Base-by-base conservation (phyloP, 1,140 invertebrate genomes). In the Scaptomyza pallida region DNA sequence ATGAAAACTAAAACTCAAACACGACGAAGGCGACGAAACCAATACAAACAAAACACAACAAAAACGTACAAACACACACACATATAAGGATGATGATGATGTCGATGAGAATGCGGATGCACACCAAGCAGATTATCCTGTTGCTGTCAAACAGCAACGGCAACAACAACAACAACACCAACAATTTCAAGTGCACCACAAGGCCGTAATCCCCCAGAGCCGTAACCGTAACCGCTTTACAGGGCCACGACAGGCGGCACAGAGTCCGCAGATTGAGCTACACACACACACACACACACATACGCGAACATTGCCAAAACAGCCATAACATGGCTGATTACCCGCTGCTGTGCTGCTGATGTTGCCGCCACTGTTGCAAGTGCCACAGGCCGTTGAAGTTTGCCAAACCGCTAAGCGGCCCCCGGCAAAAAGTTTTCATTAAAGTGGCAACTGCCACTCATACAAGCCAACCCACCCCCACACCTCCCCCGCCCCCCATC, bases 251-350 rank as follows among this genome's bases (percentile, higher is more conserved):
- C 23, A 43, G 47, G 13, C 59, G 10, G 23, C 44, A 3, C 44
- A 41, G 26, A 30, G 52, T 60, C 55, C 35, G 19, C 67, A 64
- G 60, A 64, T 71, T 57, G 52, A 59, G 23, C 43, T 30, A 47
- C 17, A 3, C 21, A 21, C 54, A 56, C 21, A 56, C 52, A 54
- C 48, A 51, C 26, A 51, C 23, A 51, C 26, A 33, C 26, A 52
- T 9, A 55, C 33, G 37, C 17, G 21, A 16, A 12, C 13, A 55
- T 61, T 71, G 61, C 52, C 68, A 71, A 65, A 57, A 71, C 68
- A 65, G 68, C 68, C 68, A 71, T 71, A 71, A 65, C 68, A 71
- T 59, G 68, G 52, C 68, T 71, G 68, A 71, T 71, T 71, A 71
- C 68, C 61, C 68, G 45, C 30, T 56, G 43, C 51, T 21, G 68